phyloP scores from a whole-genome alignment of 2,888 invertebrate genomes.

The Thymelicus acteon region DNA sequence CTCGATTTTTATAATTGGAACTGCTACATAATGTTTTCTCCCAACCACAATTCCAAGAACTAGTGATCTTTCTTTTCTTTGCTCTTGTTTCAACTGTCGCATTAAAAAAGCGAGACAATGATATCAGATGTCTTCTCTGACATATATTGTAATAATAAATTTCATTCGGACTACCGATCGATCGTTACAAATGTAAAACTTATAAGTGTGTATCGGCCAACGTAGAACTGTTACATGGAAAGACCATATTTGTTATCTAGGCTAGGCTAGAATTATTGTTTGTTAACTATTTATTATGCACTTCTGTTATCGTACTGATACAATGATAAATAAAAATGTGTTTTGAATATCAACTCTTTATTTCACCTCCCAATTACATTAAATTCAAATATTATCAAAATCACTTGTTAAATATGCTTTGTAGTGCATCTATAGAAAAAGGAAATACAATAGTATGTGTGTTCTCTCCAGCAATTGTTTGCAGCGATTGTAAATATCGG shows the following conservation, averaged over 20 bases:
- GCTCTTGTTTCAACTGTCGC: too few species aligned
- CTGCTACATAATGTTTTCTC: too few species aligned
- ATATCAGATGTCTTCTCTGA: too few species aligned
- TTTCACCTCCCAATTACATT: not conserved
- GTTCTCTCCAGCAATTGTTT: constrained; percentile 93
- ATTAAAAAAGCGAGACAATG: too few species aligned
- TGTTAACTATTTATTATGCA: constrained; percentile 65
- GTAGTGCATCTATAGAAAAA: constrained; percentile 88
- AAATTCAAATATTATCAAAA: constrained; percentile 1
- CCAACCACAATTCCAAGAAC: too few species aligned
- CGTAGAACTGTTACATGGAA: not conserved
- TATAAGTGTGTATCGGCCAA: too few species aligned
- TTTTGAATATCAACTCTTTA: not conserved
- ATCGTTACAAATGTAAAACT: too few species aligned
- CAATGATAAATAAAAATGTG: constrained; percentile 23
- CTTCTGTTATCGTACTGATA: constrained; percentile 38
- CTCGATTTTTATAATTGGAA: too few species aligned
- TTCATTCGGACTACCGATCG: too few species aligned
- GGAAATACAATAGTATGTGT: constrained; percentile 96
- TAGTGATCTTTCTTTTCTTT: too few species aligned
- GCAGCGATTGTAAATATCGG: constrained; percentile 93
- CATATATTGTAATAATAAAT: too few species aligned
- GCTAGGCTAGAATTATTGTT: constrained; percentile 43
- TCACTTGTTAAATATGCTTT: constrained; percentile 60
- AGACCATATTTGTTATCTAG: constrained; percentile 29